phyloP scores from a whole-genome alignment of 2,113 vertebrate species.

The Prionailurus bengalensis region DNA sequence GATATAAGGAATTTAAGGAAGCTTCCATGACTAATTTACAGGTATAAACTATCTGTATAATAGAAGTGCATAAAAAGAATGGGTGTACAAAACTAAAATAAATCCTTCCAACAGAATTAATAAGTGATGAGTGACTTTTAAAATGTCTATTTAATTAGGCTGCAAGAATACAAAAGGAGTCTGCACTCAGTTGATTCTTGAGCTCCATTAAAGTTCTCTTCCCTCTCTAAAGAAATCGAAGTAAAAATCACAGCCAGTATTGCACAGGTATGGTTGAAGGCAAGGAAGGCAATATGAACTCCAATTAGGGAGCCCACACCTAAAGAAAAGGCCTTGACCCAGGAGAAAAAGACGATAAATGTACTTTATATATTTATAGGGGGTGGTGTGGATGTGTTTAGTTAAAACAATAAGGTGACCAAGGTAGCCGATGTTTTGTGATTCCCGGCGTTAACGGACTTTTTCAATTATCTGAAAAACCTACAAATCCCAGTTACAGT shows the following conservation, averaged over 20 bases:
- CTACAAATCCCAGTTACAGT: background rate
- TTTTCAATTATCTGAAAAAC: slow-evolving; percentile 44
- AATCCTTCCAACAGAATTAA: slow-evolving; percentile 9
- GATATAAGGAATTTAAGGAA: background rate
- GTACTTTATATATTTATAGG: background rate
- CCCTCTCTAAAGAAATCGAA: background rate
- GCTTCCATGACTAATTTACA: background rate
- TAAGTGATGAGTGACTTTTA: background rate
- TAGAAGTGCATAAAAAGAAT: background rate
- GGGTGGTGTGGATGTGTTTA: background rate
- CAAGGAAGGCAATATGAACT: background rate
- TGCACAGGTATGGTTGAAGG: background rate
- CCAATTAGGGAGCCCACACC: background rate
- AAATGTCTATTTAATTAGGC: background rate
- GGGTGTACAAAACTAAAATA: background rate
- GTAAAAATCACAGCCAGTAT: background rate
- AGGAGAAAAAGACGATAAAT: background rate
- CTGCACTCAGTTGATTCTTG: background rate
- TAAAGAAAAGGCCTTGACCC: background rate
- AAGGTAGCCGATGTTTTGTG: background rate
- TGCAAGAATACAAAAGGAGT: background rate
- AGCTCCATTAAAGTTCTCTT: slow-evolving; percentile 14
- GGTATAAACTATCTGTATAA: background rate
- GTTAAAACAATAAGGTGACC: background rate
- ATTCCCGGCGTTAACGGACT: background rate